Evolutionary conservation across 2,888 invertebrate species (phyloP).

Genomic region (Diarsia rubi): DNA sequence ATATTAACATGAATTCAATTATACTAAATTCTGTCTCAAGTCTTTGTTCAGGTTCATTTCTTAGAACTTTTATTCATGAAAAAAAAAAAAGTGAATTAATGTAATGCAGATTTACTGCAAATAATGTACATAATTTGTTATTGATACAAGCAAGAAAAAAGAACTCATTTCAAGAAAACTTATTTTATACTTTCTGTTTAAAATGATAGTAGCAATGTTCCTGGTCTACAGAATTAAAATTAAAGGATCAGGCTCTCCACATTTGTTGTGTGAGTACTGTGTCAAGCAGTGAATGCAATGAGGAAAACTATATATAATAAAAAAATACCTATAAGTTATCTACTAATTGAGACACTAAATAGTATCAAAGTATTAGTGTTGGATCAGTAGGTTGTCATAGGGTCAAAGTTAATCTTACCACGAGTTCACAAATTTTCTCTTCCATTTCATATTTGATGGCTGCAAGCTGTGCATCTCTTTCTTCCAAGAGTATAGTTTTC

Average conservation of each 20-base stretch:
- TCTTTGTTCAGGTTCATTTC: background rate
- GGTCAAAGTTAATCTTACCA: constrained; percentile 68
- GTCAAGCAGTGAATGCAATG: background rate
- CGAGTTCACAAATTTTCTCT: constrained; percentile 79
- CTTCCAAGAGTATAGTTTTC: constrained; percentile 83
- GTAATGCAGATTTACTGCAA: background rate
- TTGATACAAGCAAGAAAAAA: background rate
- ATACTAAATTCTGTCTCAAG: background rate
- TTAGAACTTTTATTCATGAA: no score
- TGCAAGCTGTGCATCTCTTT: constrained; percentile 83
- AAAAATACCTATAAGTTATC: background rate
- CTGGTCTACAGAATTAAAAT: background rate
- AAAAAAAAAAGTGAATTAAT: background rate
- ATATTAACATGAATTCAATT: background rate
- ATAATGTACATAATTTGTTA: background rate
- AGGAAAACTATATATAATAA: background rate
- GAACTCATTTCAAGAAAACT: background rate
- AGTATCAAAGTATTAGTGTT: background rate
- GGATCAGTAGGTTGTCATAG: background rate
- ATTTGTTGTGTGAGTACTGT: background rate
- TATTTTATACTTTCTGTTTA: background rate
- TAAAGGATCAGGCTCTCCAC: background rate
- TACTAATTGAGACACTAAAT: background rate
- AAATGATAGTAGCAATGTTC: background rate
- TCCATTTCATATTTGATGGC: constrained; percentile 81